These are phyloP conservation scores for Epinotia bilunana DNA, from an alignment of 2,888 invertebrate genomes.

Conservation along the genomic window DNA sequence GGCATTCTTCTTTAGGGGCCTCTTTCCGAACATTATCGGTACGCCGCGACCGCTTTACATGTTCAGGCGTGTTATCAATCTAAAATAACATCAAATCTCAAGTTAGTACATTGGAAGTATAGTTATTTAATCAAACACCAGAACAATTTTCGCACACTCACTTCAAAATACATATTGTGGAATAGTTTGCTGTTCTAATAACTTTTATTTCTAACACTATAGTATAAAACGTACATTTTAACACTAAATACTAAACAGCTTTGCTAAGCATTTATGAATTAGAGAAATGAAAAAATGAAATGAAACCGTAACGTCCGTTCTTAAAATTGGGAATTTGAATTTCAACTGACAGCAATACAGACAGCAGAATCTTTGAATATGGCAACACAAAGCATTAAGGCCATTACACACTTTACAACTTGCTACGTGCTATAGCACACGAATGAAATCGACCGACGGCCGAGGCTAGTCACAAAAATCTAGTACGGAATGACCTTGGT, in stretches of 20 bases:
- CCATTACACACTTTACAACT: too few relatives aligned
- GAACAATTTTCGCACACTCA: constrained; percentile 49
- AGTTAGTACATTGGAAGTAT: constrained; percentile 20
- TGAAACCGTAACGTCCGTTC: constrained; percentile 25
- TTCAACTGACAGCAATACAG: constrained; percentile 26
- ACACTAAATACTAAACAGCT: constrained; percentile 3
- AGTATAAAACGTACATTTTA: constrained; percentile 14
- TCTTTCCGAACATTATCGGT: constrained; percentile 61
- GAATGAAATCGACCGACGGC: too few relatives aligned
- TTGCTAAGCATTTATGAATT: not conserved
- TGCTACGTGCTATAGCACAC: too few relatives aligned
- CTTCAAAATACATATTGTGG: constrained; percentile 68
- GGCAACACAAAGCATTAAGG: not conserved
- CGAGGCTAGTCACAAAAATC: too few relatives aligned
- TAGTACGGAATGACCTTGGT: too few relatives aligned
- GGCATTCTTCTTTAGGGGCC: constrained; percentile 74
- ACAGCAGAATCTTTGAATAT: constrained; percentile 1
- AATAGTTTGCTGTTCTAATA: constrained; percentile 1
- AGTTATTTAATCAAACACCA: constrained; percentile 13
- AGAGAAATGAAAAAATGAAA: constrained; percentile 8
- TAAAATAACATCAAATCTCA: constrained; percentile 51
- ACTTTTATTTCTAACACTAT: constrained; percentile 12
- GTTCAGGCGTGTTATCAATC: constrained; percentile 82
- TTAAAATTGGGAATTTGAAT: constrained; percentile 32
- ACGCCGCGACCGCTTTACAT: constrained; percentile 67